These are phyloP conservation scores for Papio anubis DNA, from an alignment of 2,113 vertebrate genomes.

Conservation along the genomic window DNA sequence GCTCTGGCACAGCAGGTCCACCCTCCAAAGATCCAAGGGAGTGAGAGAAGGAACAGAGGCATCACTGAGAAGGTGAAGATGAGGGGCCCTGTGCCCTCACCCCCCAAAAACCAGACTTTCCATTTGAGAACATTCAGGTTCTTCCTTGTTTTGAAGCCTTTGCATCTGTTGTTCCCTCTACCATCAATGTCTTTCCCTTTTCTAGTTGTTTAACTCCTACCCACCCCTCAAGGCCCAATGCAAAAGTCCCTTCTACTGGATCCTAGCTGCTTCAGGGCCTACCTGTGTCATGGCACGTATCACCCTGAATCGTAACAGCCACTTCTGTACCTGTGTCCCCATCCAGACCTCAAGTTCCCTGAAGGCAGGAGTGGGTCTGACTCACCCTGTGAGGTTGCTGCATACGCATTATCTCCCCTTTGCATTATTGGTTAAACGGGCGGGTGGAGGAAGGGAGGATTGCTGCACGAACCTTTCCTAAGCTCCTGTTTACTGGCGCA, in stretches of 20 bases:
- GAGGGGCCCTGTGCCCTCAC: not conserved
- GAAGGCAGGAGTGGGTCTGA: not conserved
- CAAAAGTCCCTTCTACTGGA: not conserved
- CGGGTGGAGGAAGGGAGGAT: fast-evolving
- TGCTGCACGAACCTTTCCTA: fast-evolving
- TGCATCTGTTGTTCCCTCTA: too few species aligned
- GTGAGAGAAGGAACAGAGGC: not conserved
- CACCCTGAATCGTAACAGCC: not conserved
- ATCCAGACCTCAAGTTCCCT: not conserved
- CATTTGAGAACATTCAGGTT: too few species aligned
- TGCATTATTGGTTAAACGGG: fast-evolving
- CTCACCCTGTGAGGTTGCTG: not conserved
- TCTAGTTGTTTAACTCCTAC: not conserved
- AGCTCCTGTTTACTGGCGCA: not conserved
- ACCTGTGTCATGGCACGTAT: not conserved
- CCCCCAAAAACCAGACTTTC: not conserved
- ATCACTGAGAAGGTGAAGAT: not conserved
- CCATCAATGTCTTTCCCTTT: not conserved
- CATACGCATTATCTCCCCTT: not conserved
- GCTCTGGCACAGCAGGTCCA: too few species aligned
- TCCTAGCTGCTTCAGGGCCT: not conserved
- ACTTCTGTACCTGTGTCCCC: not conserved
- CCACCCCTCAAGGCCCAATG: not conserved
- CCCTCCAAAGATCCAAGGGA: not conserved
- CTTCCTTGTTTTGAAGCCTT: not conserved